Conservation (phyloP, 2,888 invertebrate species). For the Caenorhabditis sp. region DNA sequence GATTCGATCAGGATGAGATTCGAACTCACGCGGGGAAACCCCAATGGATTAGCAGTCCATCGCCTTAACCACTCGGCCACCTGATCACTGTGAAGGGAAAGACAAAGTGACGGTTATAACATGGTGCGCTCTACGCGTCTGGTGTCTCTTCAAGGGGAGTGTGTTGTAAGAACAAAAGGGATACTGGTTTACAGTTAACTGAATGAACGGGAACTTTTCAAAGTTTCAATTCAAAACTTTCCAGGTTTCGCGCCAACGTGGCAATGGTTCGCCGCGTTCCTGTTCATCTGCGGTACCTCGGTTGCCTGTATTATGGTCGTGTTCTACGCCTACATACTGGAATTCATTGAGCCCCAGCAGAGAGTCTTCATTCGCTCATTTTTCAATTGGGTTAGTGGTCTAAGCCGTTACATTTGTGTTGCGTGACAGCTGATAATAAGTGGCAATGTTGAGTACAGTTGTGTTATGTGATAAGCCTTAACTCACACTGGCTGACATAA, state of each 20-base stretch:
- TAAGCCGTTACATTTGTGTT: background rate
- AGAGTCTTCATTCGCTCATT: constrained; percentile 71
- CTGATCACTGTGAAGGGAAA: constrained; percentile 75
- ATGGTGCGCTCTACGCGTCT: background rate
- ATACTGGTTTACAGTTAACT: no score
- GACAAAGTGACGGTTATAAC: constrained; percentile 63
- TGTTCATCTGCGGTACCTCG: constrained; percentile 68
- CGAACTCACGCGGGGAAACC: constrained; percentile 81
- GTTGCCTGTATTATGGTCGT: constrained; percentile 73
- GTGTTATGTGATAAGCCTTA: no score
- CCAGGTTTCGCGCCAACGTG: constrained; percentile 71
- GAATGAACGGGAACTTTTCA: background rate
- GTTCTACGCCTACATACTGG: constrained; percentile 71
- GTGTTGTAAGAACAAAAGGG: no score
- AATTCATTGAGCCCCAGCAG: constrained; percentile 71
- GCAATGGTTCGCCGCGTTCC: constrained; percentile 67
- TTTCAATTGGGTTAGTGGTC: constrained; percentile 71
- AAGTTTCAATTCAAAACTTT: background rate
- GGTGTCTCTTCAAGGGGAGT: background rate
- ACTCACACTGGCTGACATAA: no score
- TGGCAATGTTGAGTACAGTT: no score
- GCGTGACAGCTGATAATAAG: no score
- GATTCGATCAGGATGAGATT: constrained; percentile 75
- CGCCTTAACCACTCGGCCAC: constrained; percentile 84
- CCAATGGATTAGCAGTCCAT: constrained; percentile 83